Conservation (phyloP, 2,113 vertebrate genomes). For the Ochotona princeps region DNA sequence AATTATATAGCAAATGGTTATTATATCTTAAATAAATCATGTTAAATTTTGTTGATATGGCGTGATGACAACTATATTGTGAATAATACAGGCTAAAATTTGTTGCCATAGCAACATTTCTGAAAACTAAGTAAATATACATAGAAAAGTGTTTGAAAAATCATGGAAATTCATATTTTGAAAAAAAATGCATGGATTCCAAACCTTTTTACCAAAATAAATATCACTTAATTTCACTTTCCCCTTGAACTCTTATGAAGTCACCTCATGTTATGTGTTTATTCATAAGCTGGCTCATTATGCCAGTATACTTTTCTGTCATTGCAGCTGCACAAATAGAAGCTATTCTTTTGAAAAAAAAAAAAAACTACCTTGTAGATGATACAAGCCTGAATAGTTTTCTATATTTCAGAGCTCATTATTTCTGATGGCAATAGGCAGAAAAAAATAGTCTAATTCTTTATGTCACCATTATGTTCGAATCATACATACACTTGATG, state of each 20-base stretch:
- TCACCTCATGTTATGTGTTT: too few species aligned
- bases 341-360: conserved; percentile 6
- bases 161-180: too few species aligned
- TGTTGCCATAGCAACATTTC: background rate
- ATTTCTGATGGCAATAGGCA: background rate
- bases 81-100: background rate
- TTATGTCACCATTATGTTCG: conserved; percentile 28
- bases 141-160: too few species aligned
- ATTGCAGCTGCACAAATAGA: conserved; percentile 40
- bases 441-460: conserved; percentile 58
- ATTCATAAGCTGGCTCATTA: conserved; percentile 1
- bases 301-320: conserved; percentile 16
- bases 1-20: background rate
- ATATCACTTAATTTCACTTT: too few species aligned
- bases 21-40: background rate
- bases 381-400: conserved; percentile 55
- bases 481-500: conserved; percentile 45
- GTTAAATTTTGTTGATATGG: background rate
- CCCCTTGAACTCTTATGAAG: too few species aligned
- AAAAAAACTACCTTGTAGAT: conserved; percentile 40
- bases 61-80: background rate
- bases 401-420: conserved; percentile 34
- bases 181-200: too few species aligned
- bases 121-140: conserved; percentile 10
- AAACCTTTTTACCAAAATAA: too few species aligned